Percentiles rank a stretch among this genome's conserved stretches.
phyloP scores from a whole-genome alignment of 2,797 vertebrate species.

The Cirrhinus molitorella region DNA sequence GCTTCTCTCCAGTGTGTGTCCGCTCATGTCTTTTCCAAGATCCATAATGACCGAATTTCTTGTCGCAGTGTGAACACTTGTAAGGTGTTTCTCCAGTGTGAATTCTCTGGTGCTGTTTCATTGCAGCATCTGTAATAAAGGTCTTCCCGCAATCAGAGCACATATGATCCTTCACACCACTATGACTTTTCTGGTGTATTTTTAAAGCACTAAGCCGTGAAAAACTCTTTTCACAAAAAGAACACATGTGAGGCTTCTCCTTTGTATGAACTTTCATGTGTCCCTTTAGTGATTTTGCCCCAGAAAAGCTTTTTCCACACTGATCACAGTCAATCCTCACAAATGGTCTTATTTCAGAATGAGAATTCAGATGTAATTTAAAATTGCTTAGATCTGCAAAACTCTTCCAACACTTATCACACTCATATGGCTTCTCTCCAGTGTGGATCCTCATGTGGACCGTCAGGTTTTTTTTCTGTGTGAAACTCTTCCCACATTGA shows the following conservation, averaged over 20 bases:
- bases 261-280: background rate
- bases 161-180: background rate
- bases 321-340: background rate
- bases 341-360: background rate
- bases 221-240: constrained; percentile 8
- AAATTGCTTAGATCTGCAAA: background rate
- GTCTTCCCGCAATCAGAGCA: background rate
- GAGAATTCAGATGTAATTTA: background rate
- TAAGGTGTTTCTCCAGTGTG: background rate
- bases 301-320: background rate
- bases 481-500: constrained; percentile 15
- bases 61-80: constrained; percentile 7
- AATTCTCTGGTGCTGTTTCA: background rate
- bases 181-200: background rate
- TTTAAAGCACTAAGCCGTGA: background rate
- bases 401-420: background rate
- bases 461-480: background rate
- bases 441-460: background rate
- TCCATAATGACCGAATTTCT: background rate
- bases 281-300: background rate
- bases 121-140: background rate
- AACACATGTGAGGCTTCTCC: background rate
- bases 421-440: background rate
- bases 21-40: constrained; percentile 6
- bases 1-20: background rate